Evolutionary conservation across 2,888 invertebrate genomes (phyloP).

Genomic region (Physocephala rufipes): DNA sequence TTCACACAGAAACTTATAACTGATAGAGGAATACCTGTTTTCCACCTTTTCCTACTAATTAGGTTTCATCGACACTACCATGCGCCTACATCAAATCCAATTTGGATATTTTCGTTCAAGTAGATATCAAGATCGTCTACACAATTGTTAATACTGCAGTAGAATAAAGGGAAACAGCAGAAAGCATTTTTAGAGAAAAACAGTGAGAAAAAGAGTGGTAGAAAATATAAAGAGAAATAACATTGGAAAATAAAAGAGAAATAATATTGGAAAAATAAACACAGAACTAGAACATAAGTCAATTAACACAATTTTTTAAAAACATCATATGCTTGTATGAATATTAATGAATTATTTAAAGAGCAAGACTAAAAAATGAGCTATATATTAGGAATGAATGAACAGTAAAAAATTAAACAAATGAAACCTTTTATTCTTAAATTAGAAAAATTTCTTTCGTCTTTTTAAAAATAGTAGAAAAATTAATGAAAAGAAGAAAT

Average conservation of each 20-base stretch:
- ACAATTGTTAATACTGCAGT: constrained; percentile 18
- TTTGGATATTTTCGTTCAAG: constrained; percentile 24
- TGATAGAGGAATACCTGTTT: constrained; percentile 21
- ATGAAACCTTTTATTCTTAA: neutral
- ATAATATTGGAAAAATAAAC: neutral
- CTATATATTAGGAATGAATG: too few species aligned
- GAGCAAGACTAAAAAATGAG: neutral
- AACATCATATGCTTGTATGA: too few species aligned
- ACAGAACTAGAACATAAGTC: too few species aligned
- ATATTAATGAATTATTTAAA: too few species aligned
- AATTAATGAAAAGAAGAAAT: neutral
- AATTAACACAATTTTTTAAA: too few species aligned
- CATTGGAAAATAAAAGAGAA: constrained; percentile 21
- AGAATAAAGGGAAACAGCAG: constrained; percentile 21
- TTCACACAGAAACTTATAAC: constrained; percentile 6
- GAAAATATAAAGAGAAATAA: neutral
- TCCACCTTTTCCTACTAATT: constrained; percentile 7
- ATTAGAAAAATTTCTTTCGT: too few species aligned
- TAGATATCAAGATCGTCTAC: constrained; percentile 34
- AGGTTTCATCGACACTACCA: constrained; percentile 7
- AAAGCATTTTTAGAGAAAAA: neutral
- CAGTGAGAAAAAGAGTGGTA: neutral
- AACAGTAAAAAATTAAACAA: neutral
- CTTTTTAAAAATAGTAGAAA: too few species aligned
- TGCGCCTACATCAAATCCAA: constrained; percentile 27